Evolutionary conservation across 2,888 invertebrate genomes (phyloP).

Genomic region (Athalia rosae): DNA sequence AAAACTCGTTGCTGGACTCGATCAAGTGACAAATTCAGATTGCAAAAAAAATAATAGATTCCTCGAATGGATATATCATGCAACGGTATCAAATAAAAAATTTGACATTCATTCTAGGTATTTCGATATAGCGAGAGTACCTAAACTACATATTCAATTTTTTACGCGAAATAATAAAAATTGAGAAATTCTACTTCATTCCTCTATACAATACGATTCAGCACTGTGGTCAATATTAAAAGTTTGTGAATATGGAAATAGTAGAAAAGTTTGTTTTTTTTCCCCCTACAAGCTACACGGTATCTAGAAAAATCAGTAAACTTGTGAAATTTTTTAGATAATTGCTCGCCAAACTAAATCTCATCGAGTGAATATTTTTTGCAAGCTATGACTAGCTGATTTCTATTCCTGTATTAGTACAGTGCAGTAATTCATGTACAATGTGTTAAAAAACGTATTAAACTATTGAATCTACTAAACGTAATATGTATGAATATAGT

Average conservation of each 20-base stretch:
- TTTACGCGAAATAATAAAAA: too few relatives aligned
- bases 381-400: conserved; percentile 39
- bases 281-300: neutral
- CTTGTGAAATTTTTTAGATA: neutral
- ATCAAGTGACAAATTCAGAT: too few relatives aligned
- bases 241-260: neutral
- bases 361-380: neutral
- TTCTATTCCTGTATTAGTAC: conserved; percentile 45
- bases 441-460: conserved; percentile 35
- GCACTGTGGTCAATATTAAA: neutral
- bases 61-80: too few relatives aligned
- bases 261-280: neutral
- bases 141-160: too few relatives aligned
- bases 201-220: neutral
- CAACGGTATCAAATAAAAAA: too few relatives aligned
- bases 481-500: conserved; percentile 60
- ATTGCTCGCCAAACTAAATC: neutral
- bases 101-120: too few relatives aligned
- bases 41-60: too few relatives aligned
- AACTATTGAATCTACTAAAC: conserved; percentile 58
- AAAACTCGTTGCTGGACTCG: too few relatives aligned
- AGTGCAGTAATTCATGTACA: conserved; percentile 44
- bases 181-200: neutral
- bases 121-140: too few relatives aligned
- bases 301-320: neutral